phyloP scores from a whole-genome alignment of 2,888 invertebrate genomes.

The Anodontia alba region DNA sequence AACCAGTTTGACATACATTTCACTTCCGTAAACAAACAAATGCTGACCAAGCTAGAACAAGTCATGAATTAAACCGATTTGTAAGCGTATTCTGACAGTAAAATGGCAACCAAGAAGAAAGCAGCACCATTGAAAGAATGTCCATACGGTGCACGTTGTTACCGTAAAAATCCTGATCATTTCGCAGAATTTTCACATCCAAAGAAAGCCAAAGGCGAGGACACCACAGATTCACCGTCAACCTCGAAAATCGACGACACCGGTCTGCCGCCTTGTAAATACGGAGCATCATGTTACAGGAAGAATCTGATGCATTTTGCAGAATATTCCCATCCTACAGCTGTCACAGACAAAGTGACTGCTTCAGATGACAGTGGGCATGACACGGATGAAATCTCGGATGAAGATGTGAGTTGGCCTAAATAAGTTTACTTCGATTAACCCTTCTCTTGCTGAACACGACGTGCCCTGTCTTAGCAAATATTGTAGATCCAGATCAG shows the following conservation, averaged over 20 bases:
- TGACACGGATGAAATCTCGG: constrained; percentile 76
- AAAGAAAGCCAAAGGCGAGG: constrained; percentile 32
- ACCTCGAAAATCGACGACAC: constrained; percentile 34
- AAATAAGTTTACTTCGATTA: no score
- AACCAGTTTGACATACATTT: background rate
- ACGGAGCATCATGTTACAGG: constrained; percentile 78
- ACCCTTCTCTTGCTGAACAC: no score
- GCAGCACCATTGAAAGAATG: constrained; percentile 67
- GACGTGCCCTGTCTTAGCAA: no score
- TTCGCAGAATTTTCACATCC: constrained; percentile 74
- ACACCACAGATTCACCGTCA: background rate
- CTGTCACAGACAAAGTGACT: constrained; percentile 19
- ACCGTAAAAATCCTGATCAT: constrained; percentile 79
- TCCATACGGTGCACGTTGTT: constrained; percentile 79
- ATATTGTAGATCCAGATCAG: no score
- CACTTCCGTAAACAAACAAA: constrained; percentile 37
- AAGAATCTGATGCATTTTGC: constrained; percentile 81
- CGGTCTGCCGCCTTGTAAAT: constrained; percentile 73
- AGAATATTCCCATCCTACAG: constrained; percentile 77
- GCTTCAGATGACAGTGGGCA: constrained; percentile 59
- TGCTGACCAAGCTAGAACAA: constrained; percentile 46
- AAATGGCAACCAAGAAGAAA: constrained; percentile 70
- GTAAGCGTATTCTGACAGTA: background rate
- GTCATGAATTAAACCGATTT: background rate
- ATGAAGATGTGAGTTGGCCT: constrained; percentile 67